Conservation (phyloP, 2,797 vertebrate species). For the Mionectes olivaceus region DNA sequence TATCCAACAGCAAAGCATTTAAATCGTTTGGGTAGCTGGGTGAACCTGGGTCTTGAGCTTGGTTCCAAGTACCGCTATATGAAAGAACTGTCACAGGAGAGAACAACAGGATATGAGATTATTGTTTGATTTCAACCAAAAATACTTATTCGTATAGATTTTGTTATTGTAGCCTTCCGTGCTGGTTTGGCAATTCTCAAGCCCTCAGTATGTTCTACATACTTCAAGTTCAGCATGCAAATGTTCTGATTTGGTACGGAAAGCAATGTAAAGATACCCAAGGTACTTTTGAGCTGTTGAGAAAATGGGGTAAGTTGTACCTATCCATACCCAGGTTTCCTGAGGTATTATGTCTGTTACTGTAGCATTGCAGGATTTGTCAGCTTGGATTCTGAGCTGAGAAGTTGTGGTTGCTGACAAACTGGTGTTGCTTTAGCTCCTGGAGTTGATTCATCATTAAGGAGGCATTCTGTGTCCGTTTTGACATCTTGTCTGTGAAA, state of each 20-base stretch:
- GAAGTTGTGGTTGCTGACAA: neutral
- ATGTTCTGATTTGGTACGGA: neutral
- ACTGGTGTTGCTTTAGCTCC: neutral
- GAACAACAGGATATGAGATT: rapidly evolving
- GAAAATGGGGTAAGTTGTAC: neutral
- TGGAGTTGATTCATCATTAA: neutral
- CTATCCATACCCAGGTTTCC: rapidly evolving
- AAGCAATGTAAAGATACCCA: neutral
- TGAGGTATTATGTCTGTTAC: neutral
- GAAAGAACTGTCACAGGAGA: rapidly evolving
- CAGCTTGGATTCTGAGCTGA: neutral
- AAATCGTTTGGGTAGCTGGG: neutral
- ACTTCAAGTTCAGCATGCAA: rapidly evolving
- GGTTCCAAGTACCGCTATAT: rapidly evolving
- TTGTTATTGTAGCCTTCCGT: rapidly evolving
- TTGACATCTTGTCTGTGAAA: neutral
- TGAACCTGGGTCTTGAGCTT: neutral
- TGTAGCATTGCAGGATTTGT: rapidly evolving
- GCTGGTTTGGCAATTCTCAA: neutral
- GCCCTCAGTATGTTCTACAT: rapidly evolving
- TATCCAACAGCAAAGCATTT: neutral
- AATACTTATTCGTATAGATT: neutral
- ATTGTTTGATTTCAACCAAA: neutral
- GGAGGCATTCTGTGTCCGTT: rapidly evolving
- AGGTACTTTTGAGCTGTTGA: neutral